Percentiles rank a stretch among this genome's conserved stretches.
These are phyloP conservation scores for Magallana ariakensis DNA, from an alignment of 1,140 invertebrate species.

Conservation along the genomic window DNA sequence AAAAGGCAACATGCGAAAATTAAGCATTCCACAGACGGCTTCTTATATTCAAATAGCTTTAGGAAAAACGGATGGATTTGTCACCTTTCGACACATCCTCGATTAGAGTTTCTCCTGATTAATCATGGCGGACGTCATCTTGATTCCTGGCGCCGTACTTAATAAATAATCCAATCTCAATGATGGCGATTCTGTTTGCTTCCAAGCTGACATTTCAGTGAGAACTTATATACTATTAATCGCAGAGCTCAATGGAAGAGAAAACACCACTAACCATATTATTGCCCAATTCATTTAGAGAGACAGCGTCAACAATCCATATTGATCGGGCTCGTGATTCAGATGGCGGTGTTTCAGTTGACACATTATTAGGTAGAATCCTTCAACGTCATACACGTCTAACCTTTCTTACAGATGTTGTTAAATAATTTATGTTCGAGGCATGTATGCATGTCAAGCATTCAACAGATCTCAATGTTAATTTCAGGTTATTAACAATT, in stretches of 20 bases:
- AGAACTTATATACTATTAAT: constrained; percentile 26
- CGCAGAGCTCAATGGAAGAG: background rate
- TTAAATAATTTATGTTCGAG: too few relatives aligned
- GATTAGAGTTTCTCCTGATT: constrained; percentile 27
- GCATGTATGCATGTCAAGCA: too few relatives aligned
- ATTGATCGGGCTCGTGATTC: too few relatives aligned
- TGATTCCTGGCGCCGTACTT: background rate
- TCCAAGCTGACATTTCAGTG: constrained; percentile 22
- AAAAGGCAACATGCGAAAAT: background rate
- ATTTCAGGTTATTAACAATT: too few relatives aligned
- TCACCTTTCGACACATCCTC: constrained; percentile 30
- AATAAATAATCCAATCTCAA: constrained; percentile 32
- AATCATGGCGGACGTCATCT: background rate
- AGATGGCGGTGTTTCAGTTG: too few relatives aligned
- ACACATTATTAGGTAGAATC: too few relatives aligned
- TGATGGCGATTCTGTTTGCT: constrained; percentile 23
- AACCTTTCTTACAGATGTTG: too few relatives aligned
- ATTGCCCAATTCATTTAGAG: constrained; percentile 10
- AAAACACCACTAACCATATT: constrained; percentile 3
- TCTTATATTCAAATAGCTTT: background rate
- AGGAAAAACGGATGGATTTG: constrained; percentile 11
- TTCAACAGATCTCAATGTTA: too few relatives aligned
- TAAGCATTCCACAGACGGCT: background rate
- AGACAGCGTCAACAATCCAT: background rate
- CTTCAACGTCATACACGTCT: too few relatives aligned